Conservation (phyloP, 1,140 invertebrate species). For the Heliothis virescens region DNA sequence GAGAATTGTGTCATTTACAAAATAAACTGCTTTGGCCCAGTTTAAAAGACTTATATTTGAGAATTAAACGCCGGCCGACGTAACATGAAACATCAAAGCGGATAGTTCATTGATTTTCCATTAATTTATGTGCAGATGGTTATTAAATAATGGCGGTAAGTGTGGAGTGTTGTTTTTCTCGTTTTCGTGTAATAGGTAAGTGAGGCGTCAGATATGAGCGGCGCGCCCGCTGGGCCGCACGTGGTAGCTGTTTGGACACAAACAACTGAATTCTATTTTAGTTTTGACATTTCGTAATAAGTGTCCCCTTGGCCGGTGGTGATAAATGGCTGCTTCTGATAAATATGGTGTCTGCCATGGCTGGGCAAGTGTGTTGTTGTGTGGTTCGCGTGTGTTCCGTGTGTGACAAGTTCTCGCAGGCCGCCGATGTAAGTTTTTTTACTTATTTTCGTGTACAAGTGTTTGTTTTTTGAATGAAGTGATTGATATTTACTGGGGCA, state of each 20-base stretch:
- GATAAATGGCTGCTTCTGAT: slow-evolving; percentile 65
- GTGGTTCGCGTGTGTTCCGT: slow-evolving; percentile 25
- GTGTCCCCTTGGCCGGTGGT: slow-evolving; percentile 58
- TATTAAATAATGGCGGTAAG: slow-evolving; percentile 28
- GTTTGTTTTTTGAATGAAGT: slow-evolving; percentile 23
- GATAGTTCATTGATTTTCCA: slow-evolving; percentile 32
- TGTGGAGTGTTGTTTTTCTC: slow-evolving; percentile 50
- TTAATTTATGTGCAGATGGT: slow-evolving; percentile 42
- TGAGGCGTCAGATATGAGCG: slow-evolving; percentile 68
- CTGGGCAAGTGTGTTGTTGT: slow-evolving; percentile 38
- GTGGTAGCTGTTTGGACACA: slow-evolving; percentile 59
- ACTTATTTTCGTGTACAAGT: slow-evolving; percentile 19
- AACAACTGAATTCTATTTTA: slow-evolving; percentile 65
- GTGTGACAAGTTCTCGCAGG: slow-evolving; percentile 11
- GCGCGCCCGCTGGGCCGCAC: slow-evolving; percentile 62
- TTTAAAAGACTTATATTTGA: slow-evolving; percentile 66
- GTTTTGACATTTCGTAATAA: slow-evolving; percentile 65
- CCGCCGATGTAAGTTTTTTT: slow-evolving; percentile 45
- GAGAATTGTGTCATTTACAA: slow-evolving; percentile 68
- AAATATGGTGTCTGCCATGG: slow-evolving; percentile 59
- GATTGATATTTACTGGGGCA: background rate
- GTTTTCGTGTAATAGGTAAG: slow-evolving; percentile 49
- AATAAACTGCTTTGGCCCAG: slow-evolving; percentile 69
- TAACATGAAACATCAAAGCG: slow-evolving; percentile 44
- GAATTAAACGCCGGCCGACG: slow-evolving; percentile 33